Conservation (phyloP, 1,140 invertebrate species). For the Drosophila truncata region DNA sequence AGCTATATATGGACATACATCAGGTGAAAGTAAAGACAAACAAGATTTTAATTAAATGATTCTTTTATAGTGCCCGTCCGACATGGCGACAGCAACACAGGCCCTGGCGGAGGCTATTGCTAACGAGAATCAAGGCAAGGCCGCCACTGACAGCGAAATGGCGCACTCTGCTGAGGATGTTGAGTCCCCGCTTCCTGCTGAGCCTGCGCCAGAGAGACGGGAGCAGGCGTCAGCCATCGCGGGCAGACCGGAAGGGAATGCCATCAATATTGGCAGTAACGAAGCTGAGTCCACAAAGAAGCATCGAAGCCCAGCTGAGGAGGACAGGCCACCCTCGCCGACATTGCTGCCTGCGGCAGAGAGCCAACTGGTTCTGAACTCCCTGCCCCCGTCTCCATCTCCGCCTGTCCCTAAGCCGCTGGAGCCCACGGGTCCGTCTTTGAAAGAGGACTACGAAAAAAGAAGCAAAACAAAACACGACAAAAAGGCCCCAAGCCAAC, state of each 20-base stretch:
- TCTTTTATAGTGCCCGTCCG: constrained; percentile 48
- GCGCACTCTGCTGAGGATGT: constrained; percentile 18
- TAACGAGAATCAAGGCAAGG: constrained; percentile 26
- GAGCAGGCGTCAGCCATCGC: constrained; percentile 4
- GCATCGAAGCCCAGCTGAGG: constrained; percentile 1
- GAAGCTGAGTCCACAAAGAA: constrained; percentile 6
- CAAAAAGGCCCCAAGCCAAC: constrained; percentile 22
- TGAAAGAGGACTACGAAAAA: constrained; percentile 49
- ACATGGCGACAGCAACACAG: constrained; percentile 14
- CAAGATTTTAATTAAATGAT: constrained; percentile 60
- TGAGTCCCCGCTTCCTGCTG: neutral
- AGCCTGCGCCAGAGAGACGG: neutral
- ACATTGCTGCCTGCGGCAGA: neutral
- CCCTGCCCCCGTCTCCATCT: neutral
- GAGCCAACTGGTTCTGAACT: constrained; percentile 1
- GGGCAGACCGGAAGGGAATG: constrained; percentile 30
- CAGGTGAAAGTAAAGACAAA: constrained; percentile 19
- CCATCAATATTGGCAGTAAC: constrained; percentile 19
- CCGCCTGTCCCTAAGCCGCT: neutral
- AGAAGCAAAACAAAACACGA: constrained; percentile 72
- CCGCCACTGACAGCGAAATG: constrained; percentile 19
- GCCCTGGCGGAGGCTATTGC: neutral
- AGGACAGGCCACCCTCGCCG: neutral
- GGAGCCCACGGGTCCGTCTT: constrained; percentile 20
- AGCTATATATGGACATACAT: neutral